Conservation (phyloP, 2,888 invertebrate species). For the Dryobota labecula region DNA sequence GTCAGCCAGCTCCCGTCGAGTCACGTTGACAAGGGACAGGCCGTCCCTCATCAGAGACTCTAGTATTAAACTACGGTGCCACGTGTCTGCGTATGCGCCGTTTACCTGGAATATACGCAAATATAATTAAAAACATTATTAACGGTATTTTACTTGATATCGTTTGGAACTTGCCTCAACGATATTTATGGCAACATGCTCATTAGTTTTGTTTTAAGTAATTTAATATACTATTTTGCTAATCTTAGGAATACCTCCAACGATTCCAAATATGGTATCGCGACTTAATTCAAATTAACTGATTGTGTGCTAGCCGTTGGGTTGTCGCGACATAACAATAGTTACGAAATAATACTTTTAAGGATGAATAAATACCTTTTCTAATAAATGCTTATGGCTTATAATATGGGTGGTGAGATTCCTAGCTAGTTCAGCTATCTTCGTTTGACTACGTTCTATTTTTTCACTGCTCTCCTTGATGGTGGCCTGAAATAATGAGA, state of each 20-base stretch:
- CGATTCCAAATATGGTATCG: constrained; percentile 1
- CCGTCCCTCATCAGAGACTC: constrained; percentile 88
- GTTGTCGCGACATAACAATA: not conserved
- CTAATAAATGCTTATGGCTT: constrained; percentile 81
- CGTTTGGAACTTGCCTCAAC: not conserved
- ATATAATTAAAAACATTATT: not conserved
- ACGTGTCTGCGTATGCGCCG: constrained; percentile 92
- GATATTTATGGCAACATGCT: constrained; percentile 7
- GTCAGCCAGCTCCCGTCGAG: constrained; percentile 89
- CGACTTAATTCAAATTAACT: constrained; percentile 19
- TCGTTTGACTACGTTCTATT: constrained; percentile 82
- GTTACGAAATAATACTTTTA: constrained; percentile 5
- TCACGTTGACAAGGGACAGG: constrained; percentile 88
- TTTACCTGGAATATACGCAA: constrained; percentile 84
- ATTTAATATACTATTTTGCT: not conserved
- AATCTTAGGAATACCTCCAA: constrained; percentile 5
- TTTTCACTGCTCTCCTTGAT: constrained; percentile 85
- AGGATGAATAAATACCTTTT: constrained; percentile 78
- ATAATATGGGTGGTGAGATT: constrained; percentile 84
- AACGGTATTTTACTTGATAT: not conserved
- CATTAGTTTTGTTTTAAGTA: constrained; percentile 3
- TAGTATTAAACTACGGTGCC: constrained; percentile 88
- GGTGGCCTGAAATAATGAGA: constrained; percentile 79
- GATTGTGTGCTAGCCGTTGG: constrained; percentile 4
- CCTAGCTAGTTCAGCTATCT: constrained; percentile 81